phyloP scores from a whole-genome alignment of 2,888 invertebrate species.

The Hydrotaea diabolus region DNA sequence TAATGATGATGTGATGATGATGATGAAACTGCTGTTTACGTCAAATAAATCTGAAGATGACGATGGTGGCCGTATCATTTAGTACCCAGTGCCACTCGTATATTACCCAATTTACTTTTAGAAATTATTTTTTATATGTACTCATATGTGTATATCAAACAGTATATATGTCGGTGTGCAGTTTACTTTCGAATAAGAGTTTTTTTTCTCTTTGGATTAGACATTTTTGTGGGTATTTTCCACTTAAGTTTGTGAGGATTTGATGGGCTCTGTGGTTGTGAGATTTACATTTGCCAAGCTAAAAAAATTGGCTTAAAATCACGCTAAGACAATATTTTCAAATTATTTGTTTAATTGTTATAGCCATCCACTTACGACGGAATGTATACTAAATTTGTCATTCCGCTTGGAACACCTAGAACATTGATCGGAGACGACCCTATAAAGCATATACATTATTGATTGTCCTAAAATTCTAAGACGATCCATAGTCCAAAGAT shows the following conservation, averaged over 20 bases:
- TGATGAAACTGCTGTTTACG: background rate
- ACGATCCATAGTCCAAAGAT: too few relatives aligned
- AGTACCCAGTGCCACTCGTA: conserved; percentile 27
- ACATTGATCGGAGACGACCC: too few relatives aligned
- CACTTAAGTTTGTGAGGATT: background rate
- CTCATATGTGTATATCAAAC: background rate
- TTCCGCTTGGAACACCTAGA: too few relatives aligned
- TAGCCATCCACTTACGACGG: too few relatives aligned
- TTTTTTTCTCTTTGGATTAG: background rate
- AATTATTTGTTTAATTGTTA: too few relatives aligned
- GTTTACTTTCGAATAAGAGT: background rate
- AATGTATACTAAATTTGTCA: too few relatives aligned
- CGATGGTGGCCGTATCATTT: conserved; percentile 18
- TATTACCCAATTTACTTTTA: conserved; percentile 19
- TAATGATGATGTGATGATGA: background rate
- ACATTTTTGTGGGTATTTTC: background rate
- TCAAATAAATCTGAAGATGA: background rate
- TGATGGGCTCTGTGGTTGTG: background rate
- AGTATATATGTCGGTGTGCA: background rate
- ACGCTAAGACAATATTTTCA: too few relatives aligned
- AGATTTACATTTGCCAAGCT: too few relatives aligned
- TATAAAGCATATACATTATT: too few relatives aligned
- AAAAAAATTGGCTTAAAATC: too few relatives aligned
- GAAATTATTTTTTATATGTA: background rate
- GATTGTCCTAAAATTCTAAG: too few relatives aligned